These are phyloP conservation scores for Neodon shergylaensis DNA, from an alignment of 2,113 vertebrate species.

Conservation along the genomic window DNA sequence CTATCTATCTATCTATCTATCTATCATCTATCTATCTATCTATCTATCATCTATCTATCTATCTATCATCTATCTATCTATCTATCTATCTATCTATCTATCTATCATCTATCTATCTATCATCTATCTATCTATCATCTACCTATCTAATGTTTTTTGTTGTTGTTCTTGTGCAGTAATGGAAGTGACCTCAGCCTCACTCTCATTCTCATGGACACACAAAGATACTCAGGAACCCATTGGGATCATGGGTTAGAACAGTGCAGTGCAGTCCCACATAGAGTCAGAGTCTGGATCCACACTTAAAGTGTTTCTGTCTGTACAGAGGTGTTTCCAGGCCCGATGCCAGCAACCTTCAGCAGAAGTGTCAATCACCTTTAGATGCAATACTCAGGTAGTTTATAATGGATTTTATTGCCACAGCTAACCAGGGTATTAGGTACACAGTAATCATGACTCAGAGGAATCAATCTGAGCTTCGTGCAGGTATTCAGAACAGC, in stretches of 20 bases:
- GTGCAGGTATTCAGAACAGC: background rate
- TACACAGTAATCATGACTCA: background rate
- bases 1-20: background rate
- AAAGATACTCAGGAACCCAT: background rate
- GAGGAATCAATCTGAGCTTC: background rate
- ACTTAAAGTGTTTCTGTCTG: background rate
- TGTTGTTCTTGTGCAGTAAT: background rate
- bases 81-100: background rate
- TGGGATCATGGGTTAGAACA: background rate
- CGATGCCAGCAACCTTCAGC: background rate
- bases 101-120: background rate
- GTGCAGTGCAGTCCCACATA: background rate
- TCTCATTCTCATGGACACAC: background rate
- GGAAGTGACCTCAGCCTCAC: background rate
- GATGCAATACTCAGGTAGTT: background rate
- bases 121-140: background rate
- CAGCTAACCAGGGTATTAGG: background rate
- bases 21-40: background rate
- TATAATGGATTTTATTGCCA: slow-evolving; percentile 48
- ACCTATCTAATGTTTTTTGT: background rate
- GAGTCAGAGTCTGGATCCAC: background rate
- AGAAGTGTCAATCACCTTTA: slow-evolving; percentile 26
- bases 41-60: background rate
- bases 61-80: background rate
- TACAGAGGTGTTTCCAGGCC: background rate